A percentile compares a stretch with the other conserved stretches of the same genome.
Conservation (phyloP, 1,140 invertebrate genomes). For the Drosophila micromelanica region DNA sequence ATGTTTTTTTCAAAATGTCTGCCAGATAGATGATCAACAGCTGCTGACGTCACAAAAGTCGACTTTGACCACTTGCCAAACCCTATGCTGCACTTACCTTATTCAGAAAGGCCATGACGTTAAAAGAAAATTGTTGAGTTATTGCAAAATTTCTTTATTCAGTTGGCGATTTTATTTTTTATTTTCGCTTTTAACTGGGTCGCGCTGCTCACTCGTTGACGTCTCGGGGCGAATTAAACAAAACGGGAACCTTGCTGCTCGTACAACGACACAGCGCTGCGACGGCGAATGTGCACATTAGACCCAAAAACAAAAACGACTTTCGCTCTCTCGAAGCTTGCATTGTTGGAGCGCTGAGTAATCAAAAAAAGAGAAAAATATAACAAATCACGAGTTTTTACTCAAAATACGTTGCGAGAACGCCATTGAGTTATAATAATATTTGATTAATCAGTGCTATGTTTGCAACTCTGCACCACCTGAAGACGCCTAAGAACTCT, state of each 20-base stretch:
- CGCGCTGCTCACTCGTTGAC: constrained; percentile 53
- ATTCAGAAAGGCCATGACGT: constrained; percentile 74
- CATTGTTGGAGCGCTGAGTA: constrained; percentile 5
- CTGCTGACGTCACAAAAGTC: constrained; percentile 15
- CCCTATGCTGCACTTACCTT: constrained; percentile 62
- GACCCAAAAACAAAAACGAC: constrained; percentile 33
- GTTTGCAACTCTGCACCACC: too few relatives aligned
- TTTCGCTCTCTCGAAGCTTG: constrained; percentile 21
- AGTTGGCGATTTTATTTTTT: constrained; percentile 13
- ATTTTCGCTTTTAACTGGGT: constrained; percentile 46
- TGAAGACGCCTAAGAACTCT: too few relatives aligned
- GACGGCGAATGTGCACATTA: constrained; percentile 59
- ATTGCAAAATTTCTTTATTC: constrained; percentile 25
- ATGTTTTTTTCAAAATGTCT: constrained; percentile 38
- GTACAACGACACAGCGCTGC: constrained; percentile 18
- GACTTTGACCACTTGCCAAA: background rate
- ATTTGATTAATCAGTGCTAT: too few relatives aligned
- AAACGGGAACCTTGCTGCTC: constrained; percentile 43
- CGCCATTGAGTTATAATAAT: too few relatives aligned
- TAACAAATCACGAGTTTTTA: too few relatives aligned
- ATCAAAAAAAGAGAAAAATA: too few relatives aligned
- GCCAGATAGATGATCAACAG: constrained; percentile 35
- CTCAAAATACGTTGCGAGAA: too few relatives aligned
- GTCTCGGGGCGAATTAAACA: constrained; percentile 56
- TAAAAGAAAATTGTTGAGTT: constrained; percentile 20